Evolutionary conservation across 2,888 invertebrate genomes (phyloP), one percentile per base, ranked within the genome.

Genomic region (Homarus gammarus): DNA sequence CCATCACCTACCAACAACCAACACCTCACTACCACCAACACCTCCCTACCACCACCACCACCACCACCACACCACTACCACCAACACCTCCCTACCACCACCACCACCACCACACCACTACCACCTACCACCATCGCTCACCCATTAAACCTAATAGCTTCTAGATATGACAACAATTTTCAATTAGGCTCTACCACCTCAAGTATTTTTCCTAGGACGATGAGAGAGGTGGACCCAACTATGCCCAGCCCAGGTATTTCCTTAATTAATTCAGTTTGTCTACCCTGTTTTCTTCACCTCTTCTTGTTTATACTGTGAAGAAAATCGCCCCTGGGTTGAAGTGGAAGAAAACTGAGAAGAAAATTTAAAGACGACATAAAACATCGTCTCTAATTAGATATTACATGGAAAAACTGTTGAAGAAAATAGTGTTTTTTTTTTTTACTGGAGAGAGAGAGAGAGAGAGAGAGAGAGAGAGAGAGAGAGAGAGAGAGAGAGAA

Each of bases 101-200:
- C n/a, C n/a, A 44, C 6, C 56, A 56, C 56, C 18, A 15, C 56
- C 2, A 15, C 56, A n/a, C n/a, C 44, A 5, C 44, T 44, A 5
- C 12, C 61, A 27, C 61, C 61, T 56, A 61, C 27, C 61, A 61
- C 51, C n/a, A 61, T 27, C 61, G 1, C 44, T 8, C 27, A 2
- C 6, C 22, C 56, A 56, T 18, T n/a, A n/a, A n/a, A n/a, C n/a
- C n/a, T n/a, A n/a, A n/a, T 27, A 3, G 12, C 27, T 22, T 22
- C n/a, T 22, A 64, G 10, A 6, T 64, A 79, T 79, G 79, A 79
- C 79, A 79, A 79, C 56, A 79, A 79, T 79, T 79, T 79, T 79
- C 79, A 79, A 79, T 79, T 79, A 79, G 38, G 79, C 61, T 75
- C 3, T n/a, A 61, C 36, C 38, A n/a, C 79, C 36, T n/a, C 61